These are phyloP conservation scores for Melinaea menophilus DNA, from an alignment of 2,888 invertebrate genomes.

Conservation along the genomic window DNA sequence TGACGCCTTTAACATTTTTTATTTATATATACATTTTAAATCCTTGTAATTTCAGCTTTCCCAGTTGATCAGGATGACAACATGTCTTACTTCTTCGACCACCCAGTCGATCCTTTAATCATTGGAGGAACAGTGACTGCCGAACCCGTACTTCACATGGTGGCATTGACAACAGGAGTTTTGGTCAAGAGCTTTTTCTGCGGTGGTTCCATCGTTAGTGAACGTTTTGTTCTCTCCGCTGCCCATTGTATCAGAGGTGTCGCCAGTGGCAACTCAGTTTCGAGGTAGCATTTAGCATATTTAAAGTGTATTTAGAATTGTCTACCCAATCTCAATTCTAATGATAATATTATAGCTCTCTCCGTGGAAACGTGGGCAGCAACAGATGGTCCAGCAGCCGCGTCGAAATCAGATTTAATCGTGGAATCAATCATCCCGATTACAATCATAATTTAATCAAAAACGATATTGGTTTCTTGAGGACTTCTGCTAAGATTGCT, in stretches of 20 bases:
- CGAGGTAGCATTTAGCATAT: neutral
- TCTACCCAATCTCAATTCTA: neutral
- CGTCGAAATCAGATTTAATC: constrained; percentile 37
- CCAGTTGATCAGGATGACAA: constrained; percentile 45
- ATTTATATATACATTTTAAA: neutral
- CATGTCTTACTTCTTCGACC: constrained; percentile 48
- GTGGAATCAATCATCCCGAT: constrained; percentile 53
- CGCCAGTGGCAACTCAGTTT: neutral
- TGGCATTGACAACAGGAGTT: constrained; percentile 10
- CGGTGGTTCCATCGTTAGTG: constrained; percentile 19
- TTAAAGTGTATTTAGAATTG: neutral
- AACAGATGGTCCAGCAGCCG: constrained; percentile 53
- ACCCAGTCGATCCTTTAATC: constrained; percentile 46
- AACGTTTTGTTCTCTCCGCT: constrained; percentile 8
- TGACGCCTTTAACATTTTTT: no score
- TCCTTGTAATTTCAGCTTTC: constrained; percentile 41
- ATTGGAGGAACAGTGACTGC: constrained; percentile 50
- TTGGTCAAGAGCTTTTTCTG: constrained; percentile 6
- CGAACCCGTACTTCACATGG: constrained; percentile 44
- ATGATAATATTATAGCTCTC: neutral
- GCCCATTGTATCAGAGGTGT: neutral
- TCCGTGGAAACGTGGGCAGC: constrained; percentile 19
- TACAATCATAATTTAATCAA: constrained; percentile 43
- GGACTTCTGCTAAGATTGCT: constrained; percentile 28
- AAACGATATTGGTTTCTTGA: constrained; percentile 43